Evolutionary conservation across 2,797 vertebrate species (phyloP), one percentile per base, ranked within the genome.

Genomic region (Lacerta viridis): DNA sequence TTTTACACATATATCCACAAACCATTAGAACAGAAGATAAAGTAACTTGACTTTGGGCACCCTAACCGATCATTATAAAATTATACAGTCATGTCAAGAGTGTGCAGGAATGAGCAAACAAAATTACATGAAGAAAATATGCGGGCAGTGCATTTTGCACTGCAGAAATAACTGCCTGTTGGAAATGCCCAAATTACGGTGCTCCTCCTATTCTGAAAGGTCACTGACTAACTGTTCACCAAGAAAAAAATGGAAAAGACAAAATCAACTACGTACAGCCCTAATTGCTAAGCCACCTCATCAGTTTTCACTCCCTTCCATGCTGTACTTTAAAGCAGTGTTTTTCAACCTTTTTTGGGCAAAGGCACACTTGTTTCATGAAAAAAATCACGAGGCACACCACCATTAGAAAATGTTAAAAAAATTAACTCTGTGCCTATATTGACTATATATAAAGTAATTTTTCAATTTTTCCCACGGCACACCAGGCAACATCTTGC

Each of bases 281-380:
- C 25, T 29, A 43, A 75, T 66, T 89, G 84, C 80, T 87, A 33
- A 92, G 72, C 3, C 6, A 72, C 1, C 2, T 61, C 76, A 64
- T 23, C 39, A 90, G 90, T 86, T 27, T 92, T 61, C n/a, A 0
- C 23, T 61, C 87, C 25, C 78, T 81, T 81, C 93, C 84, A 25
- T 33, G 9, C 7, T 72, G 27, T 29, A 2, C 64, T 69, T 79
- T 27, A 81, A 29, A 10, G 15, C n/a, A n/a, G n/a, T n/a, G n/a
- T n/a, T n/a, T n/a, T n/a, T n/a, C n/a, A n/a, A n/a, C n/a, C n/a
- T n/a, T n/a, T n/a, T n/a, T n/a, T n/a, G n/a, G n/a, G n/a, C n/a
- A n/a, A n/a, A n/a, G n/a, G n/a, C n/a, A n/a, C n/a, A n/a, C n/a
- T n/a, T n/a, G n/a, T n/a, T n/a, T n/a, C n/a, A n/a, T n/a, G n/a